Conservation (phyloP, 2,797 vertebrate genomes). For the Rhynchonycteris naso region DNA sequence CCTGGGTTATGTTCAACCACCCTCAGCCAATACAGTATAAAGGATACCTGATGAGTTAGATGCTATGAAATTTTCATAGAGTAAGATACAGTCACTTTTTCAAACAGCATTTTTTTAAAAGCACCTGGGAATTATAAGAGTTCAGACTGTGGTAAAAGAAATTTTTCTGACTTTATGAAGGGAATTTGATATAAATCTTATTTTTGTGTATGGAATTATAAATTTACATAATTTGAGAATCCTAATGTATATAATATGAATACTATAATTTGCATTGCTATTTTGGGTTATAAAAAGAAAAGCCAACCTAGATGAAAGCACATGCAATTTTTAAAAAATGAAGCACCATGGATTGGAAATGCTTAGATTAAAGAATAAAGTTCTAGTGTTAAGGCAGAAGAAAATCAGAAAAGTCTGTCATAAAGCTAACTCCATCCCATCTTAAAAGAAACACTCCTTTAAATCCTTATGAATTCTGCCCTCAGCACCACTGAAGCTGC, state of each 20-base stretch:
- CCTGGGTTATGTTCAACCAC: neutral
- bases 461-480: neutral
- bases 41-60: neutral
- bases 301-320: constrained; percentile 55
- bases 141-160: constrained; percentile 48
- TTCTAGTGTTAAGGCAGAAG: neutral
- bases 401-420: neutral
- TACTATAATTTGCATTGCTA: constrained; percentile 63
- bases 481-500: neutral
- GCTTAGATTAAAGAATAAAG: neutral
- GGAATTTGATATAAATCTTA: constrained; percentile 56
- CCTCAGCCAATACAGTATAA: neutral
- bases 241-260: constrained; percentile 59
- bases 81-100: neutral
- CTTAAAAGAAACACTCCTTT: neutral
- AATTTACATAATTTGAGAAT: constrained; percentile 73
- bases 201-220: constrained; percentile 60
- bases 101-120: constrained; percentile 36
- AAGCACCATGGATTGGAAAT: constrained; percentile 38
- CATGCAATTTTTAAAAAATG: constrained; percentile 45
- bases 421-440: neutral
- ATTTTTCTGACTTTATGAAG: constrained; percentile 68
- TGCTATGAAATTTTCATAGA: neutral
- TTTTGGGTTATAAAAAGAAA: constrained; percentile 60
- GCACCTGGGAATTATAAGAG: constrained; percentile 49